These are phyloP conservation scores for Drosophila prostipennis DNA, from an alignment of 2,888 invertebrate genomes.

Conservation along the genomic window DNA sequence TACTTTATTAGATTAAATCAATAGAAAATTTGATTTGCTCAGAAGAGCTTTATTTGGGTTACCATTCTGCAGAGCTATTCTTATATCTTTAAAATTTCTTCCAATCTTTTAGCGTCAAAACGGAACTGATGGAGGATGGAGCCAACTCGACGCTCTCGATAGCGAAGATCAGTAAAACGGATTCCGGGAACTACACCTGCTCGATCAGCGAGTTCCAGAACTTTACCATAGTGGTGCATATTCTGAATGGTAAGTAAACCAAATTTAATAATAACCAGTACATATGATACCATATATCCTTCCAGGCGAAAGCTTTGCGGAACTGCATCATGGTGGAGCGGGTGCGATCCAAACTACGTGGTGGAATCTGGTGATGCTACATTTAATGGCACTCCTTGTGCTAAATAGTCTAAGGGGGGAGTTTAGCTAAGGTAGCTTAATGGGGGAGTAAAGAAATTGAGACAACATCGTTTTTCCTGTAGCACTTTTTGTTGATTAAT, in stretches of 20 bases:
- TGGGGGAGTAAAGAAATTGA: slow-evolving; percentile 25
- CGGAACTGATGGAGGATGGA: slow-evolving; percentile 85
- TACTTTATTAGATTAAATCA: too few relatives aligned
- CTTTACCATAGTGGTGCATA: slow-evolving; percentile 85
- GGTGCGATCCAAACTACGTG: slow-evolving; percentile 64
- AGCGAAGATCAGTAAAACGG: slow-evolving; percentile 85
- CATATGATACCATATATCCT: background rate
- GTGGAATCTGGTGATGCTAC: slow-evolving; percentile 60
- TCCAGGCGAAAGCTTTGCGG: slow-evolving; percentile 87
- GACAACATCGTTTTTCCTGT: slow-evolving; percentile 58
- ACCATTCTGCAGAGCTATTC: too few relatives aligned
- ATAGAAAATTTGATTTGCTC: too few relatives aligned
- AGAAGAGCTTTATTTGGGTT: too few relatives aligned
- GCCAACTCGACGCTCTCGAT: slow-evolving; percentile 85
- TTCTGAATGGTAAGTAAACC: slow-evolving; percentile 85
- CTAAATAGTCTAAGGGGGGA: slow-evolving; percentile 45
- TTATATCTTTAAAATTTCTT: too few relatives aligned
- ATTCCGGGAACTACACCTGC: slow-evolving; percentile 86
- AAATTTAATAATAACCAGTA: too few relatives aligned
- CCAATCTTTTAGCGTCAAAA: slow-evolving; percentile 84
- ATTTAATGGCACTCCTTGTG: slow-evolving; percentile 65
- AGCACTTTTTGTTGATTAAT: slow-evolving; percentile 60
- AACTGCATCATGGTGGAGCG: slow-evolving; percentile 86
- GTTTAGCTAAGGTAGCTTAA: slow-evolving; percentile 45
- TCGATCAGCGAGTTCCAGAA: slow-evolving; percentile 85